Conservation (phyloP, 1,140 invertebrate species). For the Danaus plexippus region DNA sequence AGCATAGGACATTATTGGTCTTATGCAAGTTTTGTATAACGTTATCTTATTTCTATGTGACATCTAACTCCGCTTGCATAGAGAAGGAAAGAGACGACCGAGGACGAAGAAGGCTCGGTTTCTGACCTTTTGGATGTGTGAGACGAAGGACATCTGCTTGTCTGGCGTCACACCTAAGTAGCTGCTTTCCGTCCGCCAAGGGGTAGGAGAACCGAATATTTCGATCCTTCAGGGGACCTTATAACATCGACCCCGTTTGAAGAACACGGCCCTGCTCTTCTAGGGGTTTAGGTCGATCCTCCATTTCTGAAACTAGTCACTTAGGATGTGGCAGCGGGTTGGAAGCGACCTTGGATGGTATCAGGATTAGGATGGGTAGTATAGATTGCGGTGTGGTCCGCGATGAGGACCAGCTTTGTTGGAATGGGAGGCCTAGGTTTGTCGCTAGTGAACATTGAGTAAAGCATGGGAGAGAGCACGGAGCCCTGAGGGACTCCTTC, state of each 20-base stretch:
- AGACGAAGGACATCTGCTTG: neutral
- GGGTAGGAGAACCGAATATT: neutral
- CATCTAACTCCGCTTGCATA: neutral
- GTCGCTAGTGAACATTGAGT: neutral
- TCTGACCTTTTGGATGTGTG: neutral
- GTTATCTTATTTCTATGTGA: too few species aligned
- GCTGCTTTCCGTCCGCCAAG: constrained; percentile 3
- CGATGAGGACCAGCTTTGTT: neutral
- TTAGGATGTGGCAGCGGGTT: neutral
- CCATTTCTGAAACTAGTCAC: too few species aligned
- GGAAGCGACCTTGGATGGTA: neutral
- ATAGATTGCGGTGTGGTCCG: constrained; percentile 3
- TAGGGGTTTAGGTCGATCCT: neutral
- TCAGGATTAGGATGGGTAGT: neutral
- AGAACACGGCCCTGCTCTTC: constrained; percentile 3
- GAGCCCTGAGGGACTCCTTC: constrained; percentile 7
- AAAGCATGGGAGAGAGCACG: neutral
- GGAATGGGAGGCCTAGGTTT: too few species aligned
- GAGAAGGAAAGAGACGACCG: neutral
- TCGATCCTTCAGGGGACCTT: neutral
- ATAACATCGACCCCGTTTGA: neutral
- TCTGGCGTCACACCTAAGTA: constrained; percentile 11
- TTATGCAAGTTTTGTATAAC: too few species aligned
- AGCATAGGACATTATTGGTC: too few species aligned
- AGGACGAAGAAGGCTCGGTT: neutral